Evolutionary conservation across 2,113 vertebrate species (phyloP).

Genomic region (Malurus elegans): DNA sequence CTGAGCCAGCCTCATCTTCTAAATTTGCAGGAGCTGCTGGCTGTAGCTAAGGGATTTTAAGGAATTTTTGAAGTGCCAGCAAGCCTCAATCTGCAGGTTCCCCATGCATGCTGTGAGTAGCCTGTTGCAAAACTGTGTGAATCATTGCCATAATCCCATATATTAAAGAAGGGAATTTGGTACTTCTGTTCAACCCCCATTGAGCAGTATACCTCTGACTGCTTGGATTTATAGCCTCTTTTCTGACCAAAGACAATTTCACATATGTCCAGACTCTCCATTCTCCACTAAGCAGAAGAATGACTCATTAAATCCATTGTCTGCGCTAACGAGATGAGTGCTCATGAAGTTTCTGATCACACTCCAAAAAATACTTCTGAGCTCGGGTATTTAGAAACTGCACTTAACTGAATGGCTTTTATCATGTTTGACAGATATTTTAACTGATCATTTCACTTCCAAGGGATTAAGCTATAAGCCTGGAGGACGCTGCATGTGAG

Average conservation of each 20-base stretch:
- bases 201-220: not conserved
- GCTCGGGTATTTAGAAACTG: not conserved
- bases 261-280: not conserved
- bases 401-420: not conserved
- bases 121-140: not conserved
- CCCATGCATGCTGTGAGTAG: not conserved
- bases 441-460: not conserved
- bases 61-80: not conserved
- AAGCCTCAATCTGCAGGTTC: not conserved
- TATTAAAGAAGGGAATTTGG: not conserved
- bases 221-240: not conserved
- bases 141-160: not conserved
- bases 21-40: not conserved
- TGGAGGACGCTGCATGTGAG: not conserved
- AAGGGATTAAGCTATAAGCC: not conserved
- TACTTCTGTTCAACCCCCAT: not conserved
- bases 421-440: not conserved
- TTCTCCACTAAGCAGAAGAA: not conserved
- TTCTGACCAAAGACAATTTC: not conserved
- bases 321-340: not conserved
- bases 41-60: not conserved
- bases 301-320: not conserved
- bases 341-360: not conserved
- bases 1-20: not conserved
- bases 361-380: not conserved